Conservation (phyloP, 2,888 invertebrate species). For the Agrochola litura region DNA sequence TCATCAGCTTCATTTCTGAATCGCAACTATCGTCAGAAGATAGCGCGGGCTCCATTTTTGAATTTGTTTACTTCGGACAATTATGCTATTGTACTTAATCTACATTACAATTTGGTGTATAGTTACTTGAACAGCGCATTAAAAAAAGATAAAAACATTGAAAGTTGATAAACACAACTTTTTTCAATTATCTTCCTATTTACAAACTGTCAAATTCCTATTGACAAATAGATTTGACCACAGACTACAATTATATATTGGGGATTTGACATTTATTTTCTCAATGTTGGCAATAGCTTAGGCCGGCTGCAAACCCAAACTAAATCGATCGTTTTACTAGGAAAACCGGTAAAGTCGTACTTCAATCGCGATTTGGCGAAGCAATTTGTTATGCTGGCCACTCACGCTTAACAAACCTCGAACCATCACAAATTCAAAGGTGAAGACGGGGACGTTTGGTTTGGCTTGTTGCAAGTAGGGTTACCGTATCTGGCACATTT, state of each 20-base stretch:
- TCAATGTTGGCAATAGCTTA: constrained; percentile 23
- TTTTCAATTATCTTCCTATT: constrained; percentile 48
- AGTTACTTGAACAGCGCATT: constrained; percentile 4
- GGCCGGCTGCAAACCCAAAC: no score
- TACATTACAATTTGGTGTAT: constrained; percentile 35
- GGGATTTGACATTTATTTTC: constrained; percentile 22
- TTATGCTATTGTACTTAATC: constrained; percentile 8
- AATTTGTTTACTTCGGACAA: constrained; percentile 21
- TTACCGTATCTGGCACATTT: no score
- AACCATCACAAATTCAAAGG: no score
- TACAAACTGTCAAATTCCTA: constrained; percentile 50
- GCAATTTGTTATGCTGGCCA: no score
- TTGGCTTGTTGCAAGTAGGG: no score
- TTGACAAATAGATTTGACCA: constrained; percentile 10
- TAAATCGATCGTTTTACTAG: no score
- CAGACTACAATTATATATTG: no score
- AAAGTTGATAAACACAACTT: constrained; percentile 48
- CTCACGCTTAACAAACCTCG: neutral
- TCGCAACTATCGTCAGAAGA: constrained; percentile 87
- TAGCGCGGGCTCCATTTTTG: constrained; percentile 71
- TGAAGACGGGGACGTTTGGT: no score
- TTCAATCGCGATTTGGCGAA: no score
- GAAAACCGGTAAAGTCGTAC: no score
- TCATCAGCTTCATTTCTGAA: constrained; percentile 84
- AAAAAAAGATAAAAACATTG: constrained; percentile 37